A percentile compares a stretch with the other conserved stretches of the same genome.
phyloP scores from a whole-genome alignment of 2,113 vertebrate genomes.

The Gorsachius goisagi region DNA sequence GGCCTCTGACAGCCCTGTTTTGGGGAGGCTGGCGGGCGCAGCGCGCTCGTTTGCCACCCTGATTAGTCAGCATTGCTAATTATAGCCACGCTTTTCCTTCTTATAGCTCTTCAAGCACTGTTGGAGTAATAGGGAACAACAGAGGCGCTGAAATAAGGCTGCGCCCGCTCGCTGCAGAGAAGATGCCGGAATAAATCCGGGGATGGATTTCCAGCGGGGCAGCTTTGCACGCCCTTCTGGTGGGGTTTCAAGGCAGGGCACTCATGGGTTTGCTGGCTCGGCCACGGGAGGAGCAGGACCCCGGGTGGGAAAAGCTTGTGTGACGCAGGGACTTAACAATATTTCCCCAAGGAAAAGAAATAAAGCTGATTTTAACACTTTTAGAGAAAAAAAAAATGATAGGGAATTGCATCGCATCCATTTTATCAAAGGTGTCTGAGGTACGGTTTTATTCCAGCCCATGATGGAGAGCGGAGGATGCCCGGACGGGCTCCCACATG shows the following conservation, averaged over 20 bases:
- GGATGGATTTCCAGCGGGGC: not conserved
- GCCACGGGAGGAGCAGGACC: not conserved
- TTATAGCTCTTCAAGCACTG: not conserved
- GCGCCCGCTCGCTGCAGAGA: not conserved
- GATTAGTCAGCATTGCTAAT: conserved; percentile 62
- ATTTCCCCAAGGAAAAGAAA: not conserved
- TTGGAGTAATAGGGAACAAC: not conserved
- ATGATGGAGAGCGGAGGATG: not conserved
- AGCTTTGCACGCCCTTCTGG: accelerated
- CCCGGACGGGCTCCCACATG: accelerated
- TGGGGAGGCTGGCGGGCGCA: not conserved
- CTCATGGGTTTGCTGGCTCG: not conserved
- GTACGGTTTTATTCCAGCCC: not conserved
- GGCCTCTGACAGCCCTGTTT: not conserved
- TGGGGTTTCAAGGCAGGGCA: not conserved
- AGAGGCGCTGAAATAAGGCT: not conserved
- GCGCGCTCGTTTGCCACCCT: not conserved
- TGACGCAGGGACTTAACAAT: not conserved
- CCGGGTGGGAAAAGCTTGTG: not conserved
- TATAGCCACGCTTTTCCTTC: not conserved
- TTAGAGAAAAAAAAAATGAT: not conserved
- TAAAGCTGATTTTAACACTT: not conserved
- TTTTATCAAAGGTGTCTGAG: not conserved
- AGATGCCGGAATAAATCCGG: accelerated
- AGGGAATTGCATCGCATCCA: not conserved